Evolutionary conservation across 1,140 invertebrate genomes (phyloP).

Genomic region (Goniozus legneri): DNA sequence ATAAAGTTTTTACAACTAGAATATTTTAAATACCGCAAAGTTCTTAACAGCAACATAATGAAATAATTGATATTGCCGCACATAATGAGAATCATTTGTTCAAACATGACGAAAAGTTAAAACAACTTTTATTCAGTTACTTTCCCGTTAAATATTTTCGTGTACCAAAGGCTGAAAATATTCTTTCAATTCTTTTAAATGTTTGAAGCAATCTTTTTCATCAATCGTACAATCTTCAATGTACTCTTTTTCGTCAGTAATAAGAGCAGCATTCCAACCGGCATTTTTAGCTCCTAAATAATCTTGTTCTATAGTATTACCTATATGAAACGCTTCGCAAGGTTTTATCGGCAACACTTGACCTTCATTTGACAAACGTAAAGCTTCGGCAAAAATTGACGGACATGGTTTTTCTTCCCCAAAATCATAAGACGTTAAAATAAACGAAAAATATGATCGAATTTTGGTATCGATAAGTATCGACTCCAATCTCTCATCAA

Average conservation of each 20-base stretch:
- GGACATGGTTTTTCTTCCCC: constrained; percentile 73
- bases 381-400: constrained; percentile 71
- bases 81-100: too few relatives aligned
- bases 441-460: constrained; percentile 71
- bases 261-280: constrained; percentile 72
- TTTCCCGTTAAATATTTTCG: too few relatives aligned
- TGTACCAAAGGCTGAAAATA: too few relatives aligned
- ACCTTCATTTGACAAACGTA: constrained; percentile 49
- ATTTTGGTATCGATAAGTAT: constrained; percentile 66
- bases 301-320: constrained; percentile 72
- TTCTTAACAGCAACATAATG: too few relatives aligned
- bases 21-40: too few relatives aligned
- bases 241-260: constrained; percentile 46
- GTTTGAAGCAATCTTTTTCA: constrained; percentile 20
- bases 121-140: too few relatives aligned
- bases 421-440: constrained; percentile 71
- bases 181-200: constrained; percentile 31
- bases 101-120: too few relatives aligned
- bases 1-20: too few relatives aligned
- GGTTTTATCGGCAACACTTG: constrained; percentile 44
- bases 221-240: constrained; percentile 7
- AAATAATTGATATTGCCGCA: too few relatives aligned
- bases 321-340: constrained; percentile 74
- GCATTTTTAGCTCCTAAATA: constrained; percentile 70
- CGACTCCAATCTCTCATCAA: constrained; percentile 72